Evolutionary conservation across 2,113 vertebrate species (phyloP), one percentile per base, ranked within the genome.

Genomic region (Rhodinocichla rosea): DNA sequence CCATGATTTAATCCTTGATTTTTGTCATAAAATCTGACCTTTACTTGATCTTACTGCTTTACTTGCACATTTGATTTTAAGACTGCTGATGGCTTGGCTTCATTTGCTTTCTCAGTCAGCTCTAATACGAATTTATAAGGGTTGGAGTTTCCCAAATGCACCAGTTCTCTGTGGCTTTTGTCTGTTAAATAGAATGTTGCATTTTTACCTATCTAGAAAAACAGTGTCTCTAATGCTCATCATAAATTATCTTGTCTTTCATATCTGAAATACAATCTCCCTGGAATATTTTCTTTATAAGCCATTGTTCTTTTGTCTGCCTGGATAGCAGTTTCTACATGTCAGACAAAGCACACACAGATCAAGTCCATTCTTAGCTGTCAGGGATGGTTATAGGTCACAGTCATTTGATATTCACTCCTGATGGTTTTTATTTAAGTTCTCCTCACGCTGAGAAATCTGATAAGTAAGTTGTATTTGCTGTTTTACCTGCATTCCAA

Each of bases 21-120:
- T 97, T 95, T 91, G 63, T 62, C 80, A 90, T 74, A 92, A 94
- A 95, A 86, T 93, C 42, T 96, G 89, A 95, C 87, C 82, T 95
- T 96, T 87, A 82, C 57, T 95, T 96, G 84, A 87, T 93, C 83
- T 89, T 77, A 81, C 55, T 93, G 44, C 69, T 80, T 96, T 97
- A 69, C 40, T 88, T 92, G 49, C 47, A 92, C 56, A 78, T 83
- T 76, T 91, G 81, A 79, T 93, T 83, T 92, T 90, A 90, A 92
- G 83, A 81, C 90, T 78, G 68, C 67, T 90, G 59, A 83, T 90
- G 89, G 16, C 28, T 78, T 65, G 50, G 35, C 45, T 93, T 91
- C 49, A 89, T 95, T 97, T 96, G 56, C 62, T 63, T 74, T 65
- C 69, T 93, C 69, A 39, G 52, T 83, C 68, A 60, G 47, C 21